These are phyloP conservation scores for Reinhardtius hippoglossoides DNA, from an alignment of 2,113 vertebrate genomes.

Conservation along the genomic window DNA sequence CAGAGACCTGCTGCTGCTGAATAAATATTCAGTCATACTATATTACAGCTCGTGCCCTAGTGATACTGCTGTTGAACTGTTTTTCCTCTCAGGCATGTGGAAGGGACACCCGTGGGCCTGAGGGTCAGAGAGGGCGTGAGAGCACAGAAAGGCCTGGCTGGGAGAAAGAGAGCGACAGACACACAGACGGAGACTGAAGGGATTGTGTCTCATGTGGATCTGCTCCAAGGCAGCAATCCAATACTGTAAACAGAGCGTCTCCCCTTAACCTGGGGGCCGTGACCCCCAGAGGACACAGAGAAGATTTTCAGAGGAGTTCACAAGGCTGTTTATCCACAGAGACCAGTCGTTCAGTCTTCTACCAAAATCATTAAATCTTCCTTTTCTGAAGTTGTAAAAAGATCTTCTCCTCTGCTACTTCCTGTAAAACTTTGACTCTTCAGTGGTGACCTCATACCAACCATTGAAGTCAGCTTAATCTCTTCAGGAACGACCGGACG, in stretches of 20 bases:
- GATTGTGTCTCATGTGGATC: conserved; percentile 53
- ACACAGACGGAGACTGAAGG: conserved; percentile 37
- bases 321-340: conserved; percentile 29
- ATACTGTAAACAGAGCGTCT: conserved; percentile 71
- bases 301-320: conserved; percentile 35
- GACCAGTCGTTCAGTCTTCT: conserved; percentile 2
- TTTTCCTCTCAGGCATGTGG: conserved; percentile 62
- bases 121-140: conserved; percentile 75
- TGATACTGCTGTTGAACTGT: conserved; percentile 28
- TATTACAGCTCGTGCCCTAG: conserved; percentile 38
- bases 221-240: conserved; percentile 58
- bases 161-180: conserved; percentile 31
- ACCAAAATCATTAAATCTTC: background rate
- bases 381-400: conserved; percentile 15
- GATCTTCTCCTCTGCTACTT: background rate
- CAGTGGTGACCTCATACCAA: conserved; percentile 11
- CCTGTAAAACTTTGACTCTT: background rate
- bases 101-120: conserved; percentile 52
- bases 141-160: conserved; percentile 55
- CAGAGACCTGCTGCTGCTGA: conserved; percentile 62
- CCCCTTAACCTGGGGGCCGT: conserved; percentile 43
- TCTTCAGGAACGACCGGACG: background rate
- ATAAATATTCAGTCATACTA: conserved; percentile 60
- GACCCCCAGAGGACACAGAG: conserved; percentile 35
- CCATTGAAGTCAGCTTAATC: background rate